A percentile compares a stretch with the other conserved stretches of the same genome.
Evolutionary conservation across 2,888 invertebrate species (phyloP).

Genomic region (Scotopteryx bipunctaria): DNA sequence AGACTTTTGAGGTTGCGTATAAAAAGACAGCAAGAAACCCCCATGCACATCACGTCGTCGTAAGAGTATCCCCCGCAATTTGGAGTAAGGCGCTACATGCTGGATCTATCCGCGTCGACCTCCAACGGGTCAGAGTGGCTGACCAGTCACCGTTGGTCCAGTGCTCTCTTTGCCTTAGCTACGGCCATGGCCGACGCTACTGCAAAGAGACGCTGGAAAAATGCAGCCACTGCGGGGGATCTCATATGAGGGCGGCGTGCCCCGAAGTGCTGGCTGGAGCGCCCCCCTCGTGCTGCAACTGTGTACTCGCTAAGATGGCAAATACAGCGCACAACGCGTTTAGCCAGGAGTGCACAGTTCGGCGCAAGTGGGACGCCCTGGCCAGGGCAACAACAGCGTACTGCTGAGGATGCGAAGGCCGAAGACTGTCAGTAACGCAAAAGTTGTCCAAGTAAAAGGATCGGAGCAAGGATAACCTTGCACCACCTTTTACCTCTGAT

Average conservation of each 20-base stretch:
- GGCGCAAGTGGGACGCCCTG: conserved; percentile 1
- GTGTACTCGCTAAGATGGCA: background rate
- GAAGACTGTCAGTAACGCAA: no score
- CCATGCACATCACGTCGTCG: background rate
- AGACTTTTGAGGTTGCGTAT: background rate
- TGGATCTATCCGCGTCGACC: background rate
- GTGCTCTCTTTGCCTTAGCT: background rate
- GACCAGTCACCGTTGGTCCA: background rate
- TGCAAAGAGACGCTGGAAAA: background rate
- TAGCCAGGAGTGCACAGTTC: background rate
- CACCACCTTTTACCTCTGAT: background rate
- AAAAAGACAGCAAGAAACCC: background rate
- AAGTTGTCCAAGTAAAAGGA: background rate
- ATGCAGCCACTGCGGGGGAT: background rate
- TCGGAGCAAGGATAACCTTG: background rate
- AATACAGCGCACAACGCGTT: background rate
- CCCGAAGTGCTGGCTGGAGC: background rate
- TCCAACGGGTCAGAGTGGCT: background rate
- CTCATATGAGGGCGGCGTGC: background rate
- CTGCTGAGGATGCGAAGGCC: conserved; percentile 21
- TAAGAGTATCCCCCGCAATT: background rate
- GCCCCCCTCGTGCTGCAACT: background rate
- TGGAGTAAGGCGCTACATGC: background rate
- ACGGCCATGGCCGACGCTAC: background rate
- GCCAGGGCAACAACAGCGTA: conserved; percentile 23